phyloP scores from a whole-genome alignment of 2,113 vertebrate genomes.

The Phaetusa simplex region DNA sequence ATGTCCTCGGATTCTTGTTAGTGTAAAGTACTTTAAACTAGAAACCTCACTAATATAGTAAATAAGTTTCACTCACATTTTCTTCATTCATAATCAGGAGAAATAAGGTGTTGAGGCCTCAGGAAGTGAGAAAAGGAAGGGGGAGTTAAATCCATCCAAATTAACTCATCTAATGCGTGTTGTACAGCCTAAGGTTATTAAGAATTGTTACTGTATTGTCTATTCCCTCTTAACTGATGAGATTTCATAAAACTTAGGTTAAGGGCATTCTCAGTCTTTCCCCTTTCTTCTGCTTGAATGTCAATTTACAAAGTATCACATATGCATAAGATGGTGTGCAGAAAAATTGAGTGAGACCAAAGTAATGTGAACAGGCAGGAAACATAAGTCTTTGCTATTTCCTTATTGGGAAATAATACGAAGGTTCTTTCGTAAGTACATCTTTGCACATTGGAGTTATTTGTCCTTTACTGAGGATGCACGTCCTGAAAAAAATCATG shows the following conservation, averaged over 20 bases:
- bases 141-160: neutral
- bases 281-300: neutral
- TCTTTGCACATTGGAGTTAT: neutral
- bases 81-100: neutral
- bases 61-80: neutral
- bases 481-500: neutral
- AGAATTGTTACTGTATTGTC: neutral
- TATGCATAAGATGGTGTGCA: neutral
- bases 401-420: neutral
- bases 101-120: neutral
- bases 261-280: neutral
- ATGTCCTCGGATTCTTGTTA: neutral
- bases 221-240: neutral
- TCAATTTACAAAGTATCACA: neutral
- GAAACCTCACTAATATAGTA: neutral
- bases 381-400: neutral
- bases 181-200: neutral
- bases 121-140: neutral
- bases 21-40: neutral
- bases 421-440: neutral
- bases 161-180: neutral
- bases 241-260: neutral
- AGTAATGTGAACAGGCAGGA: neutral
- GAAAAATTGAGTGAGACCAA: neutral
- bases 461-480: conserved; percentile 29